Conservation (phyloP, 2,888 invertebrate species). For the Drosophila siamana region DNA sequence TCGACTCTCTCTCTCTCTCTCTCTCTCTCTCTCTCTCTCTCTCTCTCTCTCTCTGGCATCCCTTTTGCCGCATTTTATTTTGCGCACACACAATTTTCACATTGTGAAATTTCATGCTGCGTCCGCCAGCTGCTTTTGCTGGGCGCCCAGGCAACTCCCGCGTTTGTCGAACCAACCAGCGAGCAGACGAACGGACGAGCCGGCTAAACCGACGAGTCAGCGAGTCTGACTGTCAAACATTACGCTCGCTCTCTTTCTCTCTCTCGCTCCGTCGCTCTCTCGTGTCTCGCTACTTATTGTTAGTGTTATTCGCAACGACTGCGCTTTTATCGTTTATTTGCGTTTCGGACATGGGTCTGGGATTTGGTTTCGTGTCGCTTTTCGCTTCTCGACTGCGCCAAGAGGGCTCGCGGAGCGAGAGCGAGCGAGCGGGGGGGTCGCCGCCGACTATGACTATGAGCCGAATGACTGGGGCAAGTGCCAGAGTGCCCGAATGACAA, state of each 20-base stretch:
- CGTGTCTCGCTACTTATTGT: constrained; percentile 75
- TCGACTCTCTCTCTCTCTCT: constrained; percentile 10
- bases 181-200: constrained; percentile 61
- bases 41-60: constrained; percentile 48
- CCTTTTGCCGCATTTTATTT: constrained; percentile 30
- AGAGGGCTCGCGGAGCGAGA: too few species aligned
- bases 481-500: constrained; percentile 20
- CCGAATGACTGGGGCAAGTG: constrained; percentile 60
- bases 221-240: constrained; percentile 54
- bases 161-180: constrained; percentile 77
- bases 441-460: constrained; percentile 17
- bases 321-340: constrained; percentile 80
- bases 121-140: constrained; percentile 54
- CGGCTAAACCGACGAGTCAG: constrained; percentile 45
- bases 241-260: constrained; percentile 4
- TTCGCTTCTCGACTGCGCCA: too few species aligned
- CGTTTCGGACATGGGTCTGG: constrained; percentile 61
- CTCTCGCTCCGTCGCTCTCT: too few species aligned
- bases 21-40: constrained; percentile 24
- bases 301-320: constrained; percentile 80
- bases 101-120: constrained; percentile 48
- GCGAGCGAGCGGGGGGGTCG: too few species aligned
- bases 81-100: constrained; percentile 18
- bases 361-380: constrained; percentile 45
- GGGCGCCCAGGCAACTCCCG: constrained; percentile 82